Percentiles rank a stretch among this genome's conserved stretches.
These are phyloP conservation scores for Intellagama lesueurii DNA, from an alignment of 2,797 vertebrate genomes.

Conservation along the genomic window DNA sequence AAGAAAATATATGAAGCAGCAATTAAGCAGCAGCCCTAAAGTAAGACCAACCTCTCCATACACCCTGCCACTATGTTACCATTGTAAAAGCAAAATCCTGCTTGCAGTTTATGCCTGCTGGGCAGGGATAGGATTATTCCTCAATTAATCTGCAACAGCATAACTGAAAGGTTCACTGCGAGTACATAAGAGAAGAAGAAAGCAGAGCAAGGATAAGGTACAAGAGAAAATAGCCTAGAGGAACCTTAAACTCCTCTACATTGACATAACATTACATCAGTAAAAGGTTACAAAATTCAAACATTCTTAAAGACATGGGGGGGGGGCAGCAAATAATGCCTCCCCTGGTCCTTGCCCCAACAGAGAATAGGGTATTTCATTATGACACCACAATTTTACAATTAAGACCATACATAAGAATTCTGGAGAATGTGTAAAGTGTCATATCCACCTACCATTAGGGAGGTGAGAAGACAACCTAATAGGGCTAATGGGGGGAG, in stretches of 20 bases:
- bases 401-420: too few relatives aligned
- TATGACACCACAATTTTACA: too few relatives aligned
- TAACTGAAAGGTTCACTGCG: background rate
- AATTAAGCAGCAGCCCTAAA: conserved; percentile 11
- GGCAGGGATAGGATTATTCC: background rate
- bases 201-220: background rate
- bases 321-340: background rate
- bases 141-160: background rate
- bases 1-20: conserved; percentile 28
- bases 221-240: background rate
- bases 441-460: background rate
- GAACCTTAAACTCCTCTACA: background rate
- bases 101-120: background rate
- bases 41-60: background rate
- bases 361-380: background rate
- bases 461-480: background rate
- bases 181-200: background rate
- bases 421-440: too few relatives aligned
- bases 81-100: background rate
- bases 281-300: background rate
- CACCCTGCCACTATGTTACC: background rate
- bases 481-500: background rate
- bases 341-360: background rate
- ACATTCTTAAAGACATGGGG: too few relatives aligned
- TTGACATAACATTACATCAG: background rate